Conservation (phyloP, 2,888 invertebrate species). For the Drosophila meridionalis region DNA sequence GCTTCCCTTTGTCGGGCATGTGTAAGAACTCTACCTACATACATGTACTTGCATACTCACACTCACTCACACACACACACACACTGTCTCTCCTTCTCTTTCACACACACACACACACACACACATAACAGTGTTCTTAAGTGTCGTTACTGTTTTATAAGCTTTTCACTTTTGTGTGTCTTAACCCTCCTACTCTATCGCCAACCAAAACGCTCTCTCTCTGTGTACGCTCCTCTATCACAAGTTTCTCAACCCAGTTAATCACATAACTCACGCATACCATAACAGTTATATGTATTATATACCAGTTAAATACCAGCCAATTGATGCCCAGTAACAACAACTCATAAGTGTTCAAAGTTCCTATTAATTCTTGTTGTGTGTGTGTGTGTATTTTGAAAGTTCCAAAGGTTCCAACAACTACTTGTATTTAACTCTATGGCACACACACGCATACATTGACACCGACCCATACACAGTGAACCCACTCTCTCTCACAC, state of each 20-base stretch:
- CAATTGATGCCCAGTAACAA: constrained; percentile 18
- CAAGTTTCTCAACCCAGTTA: constrained; percentile 28
- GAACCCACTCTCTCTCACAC: constrained; percentile 19
- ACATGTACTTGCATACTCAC: constrained; percentile 36
- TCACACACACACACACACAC: constrained; percentile 37
- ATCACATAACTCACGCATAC: constrained; percentile 40
- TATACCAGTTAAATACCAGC: constrained; percentile 27
- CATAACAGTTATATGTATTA: constrained; percentile 30
- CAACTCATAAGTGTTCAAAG: constrained; percentile 36
- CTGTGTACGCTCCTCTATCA: constrained; percentile 29
- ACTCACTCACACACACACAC: constrained; percentile 20
- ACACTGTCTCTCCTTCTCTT: neutral
- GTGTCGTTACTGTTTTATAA: constrained; percentile 52
- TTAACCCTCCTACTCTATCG: constrained; percentile 28
- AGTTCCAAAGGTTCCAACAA: constrained; percentile 36
- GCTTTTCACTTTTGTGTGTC: constrained; percentile 43
- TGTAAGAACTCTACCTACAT: constrained; percentile 49
- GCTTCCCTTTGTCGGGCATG: constrained; percentile 60
- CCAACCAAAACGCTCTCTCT: constrained; percentile 17
- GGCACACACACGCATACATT: constrained; percentile 26
- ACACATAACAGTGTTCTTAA: constrained; percentile 51
- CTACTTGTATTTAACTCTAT: constrained; percentile 32
- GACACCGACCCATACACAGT: constrained; percentile 30
- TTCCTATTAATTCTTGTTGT: constrained; percentile 32
- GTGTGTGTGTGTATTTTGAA: constrained; percentile 46